phyloP scores from a whole-genome alignment of 2,797 vertebrate species.

The Arctocebus calabarensis region DNA sequence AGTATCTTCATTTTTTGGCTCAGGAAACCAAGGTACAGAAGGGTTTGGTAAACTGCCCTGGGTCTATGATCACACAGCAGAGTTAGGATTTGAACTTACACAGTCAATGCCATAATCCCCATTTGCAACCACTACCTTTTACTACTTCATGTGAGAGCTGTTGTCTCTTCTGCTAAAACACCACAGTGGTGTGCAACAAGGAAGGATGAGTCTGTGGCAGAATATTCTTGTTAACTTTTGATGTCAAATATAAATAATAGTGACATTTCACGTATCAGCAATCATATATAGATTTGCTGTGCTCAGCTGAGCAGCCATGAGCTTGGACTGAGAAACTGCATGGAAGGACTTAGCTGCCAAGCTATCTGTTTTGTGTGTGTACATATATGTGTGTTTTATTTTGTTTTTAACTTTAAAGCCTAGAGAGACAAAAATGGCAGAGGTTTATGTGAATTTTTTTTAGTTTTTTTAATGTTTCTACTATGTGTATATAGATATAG shows the following conservation, averaged over 20 bases:
- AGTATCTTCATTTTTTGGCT: neutral
- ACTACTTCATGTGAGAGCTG: neutral
- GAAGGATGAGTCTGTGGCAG: neutral
- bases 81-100: neutral
- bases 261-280: constrained; percentile 6
- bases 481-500: accelerated
- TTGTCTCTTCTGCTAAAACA: neutral
- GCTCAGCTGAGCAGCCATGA: too few relatives aligned
- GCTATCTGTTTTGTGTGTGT: neutral
- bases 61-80: neutral
- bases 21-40: neutral
- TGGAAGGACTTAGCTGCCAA: neutral
- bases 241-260: neutral
- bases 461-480: neutral
- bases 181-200: neutral
- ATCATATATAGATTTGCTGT: neutral
- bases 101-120: neutral
- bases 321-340: neutral
- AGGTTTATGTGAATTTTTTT: constrained; percentile 9
- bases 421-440: constrained; percentile 18
- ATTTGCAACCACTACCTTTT: neutral
- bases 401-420: neutral
- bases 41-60: neutral
- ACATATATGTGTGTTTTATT: neutral
- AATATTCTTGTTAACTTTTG: neutral